Evolutionary conservation across 2,888 invertebrate genomes (phyloP), one percentile per base, ranked within the genome.

Genomic region (Aspidiotus destructor): DNA sequence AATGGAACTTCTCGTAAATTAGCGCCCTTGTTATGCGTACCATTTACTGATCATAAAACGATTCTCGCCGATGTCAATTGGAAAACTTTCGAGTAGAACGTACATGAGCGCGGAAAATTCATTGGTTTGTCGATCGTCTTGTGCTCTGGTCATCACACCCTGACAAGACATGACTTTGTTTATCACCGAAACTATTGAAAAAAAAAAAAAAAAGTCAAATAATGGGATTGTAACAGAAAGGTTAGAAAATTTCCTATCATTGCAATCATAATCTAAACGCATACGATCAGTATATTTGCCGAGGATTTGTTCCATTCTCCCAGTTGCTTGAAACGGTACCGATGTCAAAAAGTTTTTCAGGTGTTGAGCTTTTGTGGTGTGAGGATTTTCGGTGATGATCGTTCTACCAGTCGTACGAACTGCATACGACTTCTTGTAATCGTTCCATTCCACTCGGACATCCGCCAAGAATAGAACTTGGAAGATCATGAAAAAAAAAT

Each of bases 321-420:
- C 74, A 11, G 44, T 48, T 11, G 41, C 48, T 52, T 60, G 67
- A 48, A 70, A 64, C 13, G 72, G 70, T 17, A 68, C 41, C 41
- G 61, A 48, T 44, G 74, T 69, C n/a, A 83, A 80, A 73, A 82
- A 82, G 1, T 80, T 44, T 68, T 81, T 77, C 69, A 88, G 76
- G 1, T 79, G 76, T 70, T 82, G 79, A 0, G 84, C 82, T 74
- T 89, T 85, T 0, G 81, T 77, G 2, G 85, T 82, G 70, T 83
- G 78, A 0, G 89, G 89, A 78, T 89, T 85, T 75, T 88, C 89
- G 5, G 86, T 89, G 70, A 90, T 78, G 28, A 91, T 79, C 7
- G 84, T 85, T 62, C 82, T 80, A 11, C 76, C 75, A 1, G 79
- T 78, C 5, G 83, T 77, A 68, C 80, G 77, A 1, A 81, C 80